Conservation (phyloP, 2,797 vertebrate species). For the Antrozous pallidus region DNA sequence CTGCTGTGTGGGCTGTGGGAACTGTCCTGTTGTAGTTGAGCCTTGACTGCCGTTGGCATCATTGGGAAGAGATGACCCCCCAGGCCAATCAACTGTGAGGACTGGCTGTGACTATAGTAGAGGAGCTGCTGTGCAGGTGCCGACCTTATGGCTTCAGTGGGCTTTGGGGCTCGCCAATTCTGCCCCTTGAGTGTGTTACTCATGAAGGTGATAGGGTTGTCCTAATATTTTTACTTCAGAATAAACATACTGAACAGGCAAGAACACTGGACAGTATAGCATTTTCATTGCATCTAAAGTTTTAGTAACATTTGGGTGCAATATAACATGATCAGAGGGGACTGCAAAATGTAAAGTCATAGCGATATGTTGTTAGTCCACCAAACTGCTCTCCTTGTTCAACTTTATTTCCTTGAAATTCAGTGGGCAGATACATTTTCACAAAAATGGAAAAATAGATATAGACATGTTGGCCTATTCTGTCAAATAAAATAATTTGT, state of each 20-base stretch:
- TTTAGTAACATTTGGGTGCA: not conserved
- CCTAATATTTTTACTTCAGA: not conserved
- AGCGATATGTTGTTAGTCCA: not conserved
- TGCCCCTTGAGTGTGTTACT: not conserved
- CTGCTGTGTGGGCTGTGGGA: not conserved
- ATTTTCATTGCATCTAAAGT: not conserved
- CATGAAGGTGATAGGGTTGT: not conserved
- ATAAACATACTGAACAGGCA: not conserved
- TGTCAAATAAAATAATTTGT: not conserved
- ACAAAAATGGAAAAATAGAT: not conserved
- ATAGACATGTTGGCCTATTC: not conserved
- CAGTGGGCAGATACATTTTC: not conserved
- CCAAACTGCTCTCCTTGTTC: not conserved
- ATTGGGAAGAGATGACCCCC: not conserved
- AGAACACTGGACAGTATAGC: not conserved
- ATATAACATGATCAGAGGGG: not conserved
- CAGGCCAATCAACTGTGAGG: not conserved
- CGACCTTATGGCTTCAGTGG: not conserved
- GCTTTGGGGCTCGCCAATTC: not conserved
- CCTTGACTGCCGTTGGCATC: not conserved
- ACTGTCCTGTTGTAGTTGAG: not conserved
- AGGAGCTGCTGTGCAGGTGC: not conserved
- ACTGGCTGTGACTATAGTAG: not conserved
- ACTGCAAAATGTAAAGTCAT: not conserved
- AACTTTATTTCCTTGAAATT: conserved; percentile 14